phyloP scores from a whole-genome alignment of 2,797 vertebrate genomes.

The Danio tinwini region DNA sequence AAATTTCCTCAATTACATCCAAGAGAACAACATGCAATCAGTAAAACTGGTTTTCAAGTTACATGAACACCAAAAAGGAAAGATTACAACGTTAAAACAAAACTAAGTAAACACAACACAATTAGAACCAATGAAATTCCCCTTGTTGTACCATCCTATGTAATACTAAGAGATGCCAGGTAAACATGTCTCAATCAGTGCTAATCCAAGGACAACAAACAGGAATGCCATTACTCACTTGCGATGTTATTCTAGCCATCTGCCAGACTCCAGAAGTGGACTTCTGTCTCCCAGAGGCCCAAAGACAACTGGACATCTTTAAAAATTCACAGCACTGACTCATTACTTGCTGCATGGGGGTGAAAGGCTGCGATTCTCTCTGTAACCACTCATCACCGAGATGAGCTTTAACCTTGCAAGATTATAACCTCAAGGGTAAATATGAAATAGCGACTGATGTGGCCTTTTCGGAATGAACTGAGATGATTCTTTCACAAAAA shows the following conservation, averaged over 20 bases:
- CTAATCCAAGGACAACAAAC: conserved; percentile 52
- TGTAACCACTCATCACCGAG: conserved; percentile 25
- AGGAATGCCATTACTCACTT: conserved; percentile 42
- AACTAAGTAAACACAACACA: conserved; percentile 15
- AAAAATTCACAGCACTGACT: conserved; percentile 58
- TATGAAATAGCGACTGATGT: conserved; percentile 23
- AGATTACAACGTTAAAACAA: conserved; percentile 16
- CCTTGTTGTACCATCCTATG: conserved; percentile 9
- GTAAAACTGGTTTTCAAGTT: conserved; percentile 9
- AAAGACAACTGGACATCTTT: conserved; percentile 57
- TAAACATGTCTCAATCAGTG: conserved; percentile 27
- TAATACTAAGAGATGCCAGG: conserved; percentile 10
- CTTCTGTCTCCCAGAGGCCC: conserved; percentile 37
- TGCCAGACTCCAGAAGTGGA: conserved; percentile 38
- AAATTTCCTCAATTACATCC: conserved; percentile 11
- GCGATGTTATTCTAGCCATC: conserved; percentile 47
- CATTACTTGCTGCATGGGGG: conserved; percentile 37
- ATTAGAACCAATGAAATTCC: conserved; percentile 19
- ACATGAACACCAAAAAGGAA: background rate
- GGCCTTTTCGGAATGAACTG: conserved; percentile 29
- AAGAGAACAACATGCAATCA: conserved; percentile 11
- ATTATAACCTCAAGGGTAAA: conserved; percentile 49
- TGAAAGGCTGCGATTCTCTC: background rate
- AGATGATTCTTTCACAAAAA: conserved; percentile 3
- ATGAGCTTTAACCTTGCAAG: conserved; percentile 8